phyloP scores from a whole-genome alignment of 2,797 vertebrate species.

The Sebastes itinus region DNA sequence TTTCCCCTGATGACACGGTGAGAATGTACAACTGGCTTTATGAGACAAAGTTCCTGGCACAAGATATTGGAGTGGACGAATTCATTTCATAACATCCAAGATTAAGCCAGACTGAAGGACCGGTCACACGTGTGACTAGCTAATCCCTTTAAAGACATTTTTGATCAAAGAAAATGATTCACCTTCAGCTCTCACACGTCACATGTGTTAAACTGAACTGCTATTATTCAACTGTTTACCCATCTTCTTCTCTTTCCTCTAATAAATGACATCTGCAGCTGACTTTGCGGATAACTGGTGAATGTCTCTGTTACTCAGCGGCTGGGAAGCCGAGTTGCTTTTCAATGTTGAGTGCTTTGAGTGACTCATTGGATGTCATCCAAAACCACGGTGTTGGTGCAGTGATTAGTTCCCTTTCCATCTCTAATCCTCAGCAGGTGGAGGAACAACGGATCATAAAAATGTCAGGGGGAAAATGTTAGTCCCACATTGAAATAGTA shows the following conservation, averaged over 20 bases:
- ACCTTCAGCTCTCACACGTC: slow-evolving; percentile 27
- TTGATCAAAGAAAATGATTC: slow-evolving; percentile 57
- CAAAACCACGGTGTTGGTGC: slow-evolving; percentile 61
- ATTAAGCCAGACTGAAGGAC: slow-evolving; percentile 33
- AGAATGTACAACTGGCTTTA: slow-evolving; percentile 61
- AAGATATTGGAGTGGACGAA: slow-evolving; percentile 35
- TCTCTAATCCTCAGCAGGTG: slow-evolving; percentile 70
- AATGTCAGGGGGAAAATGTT: slow-evolving; percentile 61
- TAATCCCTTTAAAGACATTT: slow-evolving; percentile 53
- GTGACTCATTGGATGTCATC: slow-evolving; percentile 50
- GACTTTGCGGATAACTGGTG: slow-evolving; percentile 28
- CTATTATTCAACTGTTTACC: background rate
- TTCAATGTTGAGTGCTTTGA: slow-evolving; percentile 21
- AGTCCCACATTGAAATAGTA: slow-evolving; percentile 50
- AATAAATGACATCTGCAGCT: slow-evolving; percentile 42
- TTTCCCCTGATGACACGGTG: slow-evolving; percentile 53
- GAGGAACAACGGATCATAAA: slow-evolving; percentile 58
- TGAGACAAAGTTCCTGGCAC: slow-evolving; percentile 63
- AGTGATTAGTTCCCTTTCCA: slow-evolving; percentile 70
- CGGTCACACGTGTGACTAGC: slow-evolving; percentile 34
- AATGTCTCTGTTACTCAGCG: slow-evolving; percentile 32
- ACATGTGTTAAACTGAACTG: slow-evolving; percentile 22
- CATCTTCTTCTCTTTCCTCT: slow-evolving; percentile 16
- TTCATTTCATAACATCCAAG: slow-evolving; percentile 54
- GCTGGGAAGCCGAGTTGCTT: slow-evolving; percentile 25